Evolutionary conservation across 2,888 invertebrate genomes (phyloP), one percentile per base, ranked within the genome.

Genomic region (Pheosia tremula): DNA sequence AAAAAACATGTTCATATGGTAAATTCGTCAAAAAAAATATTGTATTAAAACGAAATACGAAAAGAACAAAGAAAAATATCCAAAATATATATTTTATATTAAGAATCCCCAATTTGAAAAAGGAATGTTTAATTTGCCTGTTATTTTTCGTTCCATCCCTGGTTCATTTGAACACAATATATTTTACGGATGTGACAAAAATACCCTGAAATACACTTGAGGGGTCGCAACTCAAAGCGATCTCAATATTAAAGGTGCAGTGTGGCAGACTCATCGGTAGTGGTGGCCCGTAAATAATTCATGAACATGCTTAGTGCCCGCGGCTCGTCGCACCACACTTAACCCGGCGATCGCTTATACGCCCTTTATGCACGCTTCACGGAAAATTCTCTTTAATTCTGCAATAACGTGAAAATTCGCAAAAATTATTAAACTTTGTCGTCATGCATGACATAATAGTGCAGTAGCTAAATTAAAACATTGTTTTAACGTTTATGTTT

Each of bases 261-360:
- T 76, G 77, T 75, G 67, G 74, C 73, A 79, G 78, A 80, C 84
- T 86, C 87, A 84, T 86, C 84, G 85, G 82, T 72, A 80, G 83
- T 74, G 78, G 79, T 74, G 67, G 72, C 69, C 75, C 83, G 85
- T 89, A 84, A 89, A 89, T 89, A 88, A 89, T 89, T 88, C 89
- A 89, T 89, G 89, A 89, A 84, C 84, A 83, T 83, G 85, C 87
- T 87, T 83, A 82, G 80, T 78, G 82, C 77, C 72, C 76, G 79
- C 71, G 78, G 80, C 78, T 86, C 84, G 80, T 84, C 86, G 81
- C 81, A 77, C 77, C 79, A 79, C 83, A 81, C 82, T 86, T 83
- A 80, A 77, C 83, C 81, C 71, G 66, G 75, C 80, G 80, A 84
- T 86, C 85, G 81, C 82, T 82, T 84, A 83, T 83, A 83, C 77